Base-by-base conservation (phyloP, 1,140 invertebrate genomes). In the Drosophila persimilis region DNA sequence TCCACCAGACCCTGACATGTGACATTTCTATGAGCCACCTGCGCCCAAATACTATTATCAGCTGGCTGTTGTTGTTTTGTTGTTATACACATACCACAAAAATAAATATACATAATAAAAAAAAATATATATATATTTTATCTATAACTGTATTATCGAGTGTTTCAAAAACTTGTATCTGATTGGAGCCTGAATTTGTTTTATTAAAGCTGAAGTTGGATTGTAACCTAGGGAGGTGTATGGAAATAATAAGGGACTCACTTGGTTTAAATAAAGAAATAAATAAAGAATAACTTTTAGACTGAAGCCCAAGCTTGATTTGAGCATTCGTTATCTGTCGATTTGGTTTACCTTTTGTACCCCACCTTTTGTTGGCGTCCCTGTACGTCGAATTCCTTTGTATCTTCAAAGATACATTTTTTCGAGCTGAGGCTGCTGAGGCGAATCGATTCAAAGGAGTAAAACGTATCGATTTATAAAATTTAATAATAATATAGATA, bases 61-160 rank as follows among this genome's bases (percentile, higher is more conserved):
- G 77, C 81, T 86, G 81, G 65, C 77, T 85, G 73, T 86, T 77
- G 57, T 73, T 84, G 72, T 83, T 69, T 67, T 78, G 60, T 84
- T 84, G 66, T 85, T 84, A 41, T 65, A 55, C 55, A 55, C 59
- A 78, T 65, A 65, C 58, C 59, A 54, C 29, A 50, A 53, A 63
- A 51, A 55, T 53, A 70, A 47, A 58, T 59, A 72, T 59, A 67
- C 11, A 11, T 57, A 76, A 51, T 53, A 58, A 80, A 39, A 39
- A 39, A 26, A 24, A 24, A 24, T 7, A 31, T 31, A 39, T 13
- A 76, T 63, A 60, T 81, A 69, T 69, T 67, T 50, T 64, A 61
- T 41, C 54, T 62, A 47, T 74, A 77, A 74, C 60, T 60, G 44
- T 81, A 54, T 48, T 48, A 51, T 63, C 15, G 57, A 85, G 80